These are phyloP conservation scores for Myotis vivesi DNA, from an alignment of 2,797 vertebrate genomes.

Conservation along the genomic window DNA sequence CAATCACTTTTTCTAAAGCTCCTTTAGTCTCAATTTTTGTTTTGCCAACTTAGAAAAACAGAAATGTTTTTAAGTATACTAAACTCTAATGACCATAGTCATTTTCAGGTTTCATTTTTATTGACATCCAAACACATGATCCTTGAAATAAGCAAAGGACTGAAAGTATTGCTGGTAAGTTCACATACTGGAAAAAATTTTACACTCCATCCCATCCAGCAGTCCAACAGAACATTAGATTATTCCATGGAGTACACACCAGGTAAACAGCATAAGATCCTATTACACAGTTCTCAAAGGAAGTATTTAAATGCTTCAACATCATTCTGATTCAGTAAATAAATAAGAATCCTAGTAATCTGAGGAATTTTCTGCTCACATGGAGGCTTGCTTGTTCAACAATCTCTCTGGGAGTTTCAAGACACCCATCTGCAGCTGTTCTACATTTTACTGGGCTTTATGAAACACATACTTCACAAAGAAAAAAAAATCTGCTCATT, in stretches of 20 bases:
- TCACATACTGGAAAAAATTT: slow-evolving; percentile 27
- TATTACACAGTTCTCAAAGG: slow-evolving; percentile 52
- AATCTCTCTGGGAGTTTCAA: slow-evolving; percentile 64
- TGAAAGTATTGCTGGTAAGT: slow-evolving; percentile 7
- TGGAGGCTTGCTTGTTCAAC: slow-evolving; percentile 54
- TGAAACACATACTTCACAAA: slow-evolving; percentile 51
- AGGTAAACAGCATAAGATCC: slow-evolving; percentile 24
- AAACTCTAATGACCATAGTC: too few species aligned
- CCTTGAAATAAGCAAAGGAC: slow-evolving; percentile 12
- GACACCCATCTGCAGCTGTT: slow-evolving; percentile 60
- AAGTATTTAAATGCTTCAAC: slow-evolving; percentile 38
- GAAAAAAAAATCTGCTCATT: slow-evolving; percentile 57
- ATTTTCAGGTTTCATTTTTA: slow-evolving; percentile 35
- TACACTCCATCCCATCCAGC: background rate
- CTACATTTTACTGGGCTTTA: slow-evolving; percentile 45
- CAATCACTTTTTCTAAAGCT: slow-evolving; percentile 17
- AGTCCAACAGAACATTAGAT: background rate
- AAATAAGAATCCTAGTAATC: slow-evolving; percentile 53
- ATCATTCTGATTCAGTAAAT: slow-evolving; percentile 62
- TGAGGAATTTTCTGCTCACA: slow-evolving; percentile 53
- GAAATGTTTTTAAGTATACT: background rate
- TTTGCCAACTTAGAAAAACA: background rate
- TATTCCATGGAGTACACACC: slow-evolving; percentile 8
- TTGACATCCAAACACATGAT: slow-evolving; percentile 19
- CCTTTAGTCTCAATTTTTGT: background rate